Percentiles rank a stretch among this genome's conserved stretches.
These are phyloP conservation scores for Heteromurus nitidus DNA, from an alignment of 2,888 invertebrate species.

Conservation along the genomic window DNA sequence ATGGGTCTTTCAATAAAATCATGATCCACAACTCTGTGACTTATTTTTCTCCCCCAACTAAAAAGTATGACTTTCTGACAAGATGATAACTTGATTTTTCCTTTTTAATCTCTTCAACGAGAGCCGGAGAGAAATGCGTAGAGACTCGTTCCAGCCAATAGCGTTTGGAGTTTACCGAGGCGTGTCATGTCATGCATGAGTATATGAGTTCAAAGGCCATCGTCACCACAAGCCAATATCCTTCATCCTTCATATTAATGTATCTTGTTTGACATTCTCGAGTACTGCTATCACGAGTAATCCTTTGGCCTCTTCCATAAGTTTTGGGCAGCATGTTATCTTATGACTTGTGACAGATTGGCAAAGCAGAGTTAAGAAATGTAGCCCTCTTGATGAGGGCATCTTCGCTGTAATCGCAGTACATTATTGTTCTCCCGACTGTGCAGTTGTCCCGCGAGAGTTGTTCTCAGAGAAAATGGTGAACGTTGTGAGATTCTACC, in stretches of 20 bases:
- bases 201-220: slow-evolving; percentile 26
- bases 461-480: slow-evolving; percentile 64
- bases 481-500: slow-evolving; percentile 74
- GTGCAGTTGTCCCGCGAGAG: too few relatives aligned
- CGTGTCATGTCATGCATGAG: slow-evolving; percentile 38
- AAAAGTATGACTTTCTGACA: background rate
- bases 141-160: slow-evolving; percentile 32
- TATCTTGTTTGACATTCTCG: background rate
- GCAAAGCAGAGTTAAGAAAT: background rate
- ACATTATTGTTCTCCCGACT: background rate
- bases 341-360: background rate
- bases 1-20: too few relatives aligned
- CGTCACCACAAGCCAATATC: too few relatives aligned
- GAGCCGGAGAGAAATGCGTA: background rate
- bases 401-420: background rate
- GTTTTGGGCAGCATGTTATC: background rate
- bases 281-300: background rate
- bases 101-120: background rate
- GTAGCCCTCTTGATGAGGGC: background rate
- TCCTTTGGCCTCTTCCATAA: background rate
- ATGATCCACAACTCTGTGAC: too few relatives aligned
- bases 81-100: background rate
- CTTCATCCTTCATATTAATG: too few relatives aligned
- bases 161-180: slow-evolving; percentile 5
- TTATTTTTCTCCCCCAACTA: background rate